Conservation (phyloP, 1,140 invertebrate genomes). For the Lucilia sericata region DNA sequence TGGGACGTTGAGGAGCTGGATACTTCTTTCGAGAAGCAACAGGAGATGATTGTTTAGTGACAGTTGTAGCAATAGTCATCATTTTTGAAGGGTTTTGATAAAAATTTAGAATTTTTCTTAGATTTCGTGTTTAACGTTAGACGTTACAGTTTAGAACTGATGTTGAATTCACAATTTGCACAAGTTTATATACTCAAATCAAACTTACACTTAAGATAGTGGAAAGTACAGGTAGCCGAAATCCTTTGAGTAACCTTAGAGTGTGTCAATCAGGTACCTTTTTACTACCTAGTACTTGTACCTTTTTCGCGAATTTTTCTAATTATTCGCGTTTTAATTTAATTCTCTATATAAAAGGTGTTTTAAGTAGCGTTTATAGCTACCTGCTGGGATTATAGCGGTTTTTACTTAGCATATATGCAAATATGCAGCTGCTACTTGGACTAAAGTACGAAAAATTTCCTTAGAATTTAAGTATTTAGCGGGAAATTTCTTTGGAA, state of each 20-base stretch:
- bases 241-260: background rate
- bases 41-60: background rate
- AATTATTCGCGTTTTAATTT: background rate
- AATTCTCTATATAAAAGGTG: background rate
- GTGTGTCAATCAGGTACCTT: background rate
- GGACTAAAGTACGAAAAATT: background rate
- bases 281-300: too few species aligned
- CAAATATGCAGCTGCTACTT: background rate
- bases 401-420: background rate
- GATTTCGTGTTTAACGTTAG: background rate
- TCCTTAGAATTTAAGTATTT: background rate
- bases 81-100: background rate
- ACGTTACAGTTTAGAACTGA: constrained; percentile 34
- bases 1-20: constrained; percentile 48
- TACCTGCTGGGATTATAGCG: background rate
- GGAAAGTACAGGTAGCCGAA: background rate
- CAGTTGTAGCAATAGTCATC: background rate
- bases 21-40: constrained; percentile 21
- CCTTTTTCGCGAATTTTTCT: background rate
- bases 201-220: background rate
- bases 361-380: background rate
- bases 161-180: background rate
- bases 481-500: background rate
- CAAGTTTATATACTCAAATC: background rate
- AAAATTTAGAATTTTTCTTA: background rate